Base-by-base conservation (phyloP, 1,140 invertebrate species). In the Megalopta genalis region DNA sequence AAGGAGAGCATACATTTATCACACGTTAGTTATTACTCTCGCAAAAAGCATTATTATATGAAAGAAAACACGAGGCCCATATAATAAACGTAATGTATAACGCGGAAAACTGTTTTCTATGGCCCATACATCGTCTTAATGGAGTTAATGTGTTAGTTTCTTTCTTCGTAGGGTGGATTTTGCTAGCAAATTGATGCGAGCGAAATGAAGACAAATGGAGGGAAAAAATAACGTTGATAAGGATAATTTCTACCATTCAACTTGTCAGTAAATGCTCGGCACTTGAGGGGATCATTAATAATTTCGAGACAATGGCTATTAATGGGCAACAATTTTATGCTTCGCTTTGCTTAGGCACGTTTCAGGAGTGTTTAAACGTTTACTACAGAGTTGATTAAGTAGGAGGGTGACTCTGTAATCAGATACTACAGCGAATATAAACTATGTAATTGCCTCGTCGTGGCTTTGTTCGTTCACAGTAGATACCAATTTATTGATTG, bases 51-150 rank as follows among this genome's bases (percentile, higher is more conserved):
- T 8, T 42, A 42, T 42, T n/a, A 37, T 73, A 73, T 46, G 16
- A 0, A 16, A 39, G 49, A 23, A 39, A 9, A 65, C 46, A 54
- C 39, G 23, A 39, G 25, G 23, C 12, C n/a, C 46, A 21, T 21
- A 54, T 59, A 75, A 57, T 75, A n/a, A 46, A 14, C 25, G 4
- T 27, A 32, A 66, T 54, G 21, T 42, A 66, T 57, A 27, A n/a
- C 73, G 23, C 27, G 46, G 32, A 52, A 57, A 66, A 75, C 7
- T 39, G n/a, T 59, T 27, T 75, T 23, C 27, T 42, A 57, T 75
- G 23, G 63, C 49, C 32, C 63, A 59, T 75, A 42, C 54, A 66
- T 66, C 12, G 49, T 25, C 62, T 69, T 69, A 69, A 77, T 77
- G 65, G 65, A 69, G 39, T 39, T 62, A 46, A 68, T 32, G 74